A percentile compares a stretch with the other conserved stretches of the same genome.
Conservation (phyloP, 2,113 vertebrate genomes). For the Origma solitaria region DNA sequence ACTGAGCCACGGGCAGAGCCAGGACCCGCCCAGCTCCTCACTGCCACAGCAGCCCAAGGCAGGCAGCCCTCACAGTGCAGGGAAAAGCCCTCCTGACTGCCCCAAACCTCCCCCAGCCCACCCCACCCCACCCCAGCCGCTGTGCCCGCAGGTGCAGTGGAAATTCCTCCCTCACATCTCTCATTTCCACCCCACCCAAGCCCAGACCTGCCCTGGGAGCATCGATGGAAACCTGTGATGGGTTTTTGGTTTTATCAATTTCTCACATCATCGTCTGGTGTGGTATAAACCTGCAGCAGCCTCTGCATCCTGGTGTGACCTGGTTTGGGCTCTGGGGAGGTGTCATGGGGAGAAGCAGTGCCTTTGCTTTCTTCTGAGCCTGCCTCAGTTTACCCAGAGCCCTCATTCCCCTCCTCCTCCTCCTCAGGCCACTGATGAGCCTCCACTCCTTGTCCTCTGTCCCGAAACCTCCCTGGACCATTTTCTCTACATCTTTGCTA, state of each 20-base stretch:
- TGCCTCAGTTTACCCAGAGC: background rate
- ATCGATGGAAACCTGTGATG: background rate
- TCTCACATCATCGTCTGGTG: background rate
- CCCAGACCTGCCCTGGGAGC: background rate
- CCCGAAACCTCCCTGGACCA: background rate
- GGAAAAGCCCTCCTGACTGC: fast-evolving
- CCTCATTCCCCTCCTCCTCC: background rate
- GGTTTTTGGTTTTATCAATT: background rate
- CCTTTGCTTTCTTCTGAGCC: background rate
- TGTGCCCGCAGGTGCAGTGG: background rate
- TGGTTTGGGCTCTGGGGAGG: background rate
- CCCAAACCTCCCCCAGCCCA: background rate
- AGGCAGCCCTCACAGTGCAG: background rate
- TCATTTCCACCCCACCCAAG: background rate
- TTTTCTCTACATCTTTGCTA: background rate
- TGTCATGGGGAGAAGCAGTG: background rate
- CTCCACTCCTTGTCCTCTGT: background rate
- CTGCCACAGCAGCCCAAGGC: background rate
- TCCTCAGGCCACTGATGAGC: background rate
- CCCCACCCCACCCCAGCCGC: too few species aligned
- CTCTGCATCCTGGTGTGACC: background rate
- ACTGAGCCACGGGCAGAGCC: fast-evolving
- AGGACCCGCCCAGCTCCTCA: background rate
- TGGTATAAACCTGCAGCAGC: background rate
- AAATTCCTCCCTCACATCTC: background rate